A percentile compares a stretch with the other conserved stretches of the same genome.
Evolutionary conservation across 1,140 invertebrate genomes (phyloP).

Genomic region (Atta texana): DNA sequence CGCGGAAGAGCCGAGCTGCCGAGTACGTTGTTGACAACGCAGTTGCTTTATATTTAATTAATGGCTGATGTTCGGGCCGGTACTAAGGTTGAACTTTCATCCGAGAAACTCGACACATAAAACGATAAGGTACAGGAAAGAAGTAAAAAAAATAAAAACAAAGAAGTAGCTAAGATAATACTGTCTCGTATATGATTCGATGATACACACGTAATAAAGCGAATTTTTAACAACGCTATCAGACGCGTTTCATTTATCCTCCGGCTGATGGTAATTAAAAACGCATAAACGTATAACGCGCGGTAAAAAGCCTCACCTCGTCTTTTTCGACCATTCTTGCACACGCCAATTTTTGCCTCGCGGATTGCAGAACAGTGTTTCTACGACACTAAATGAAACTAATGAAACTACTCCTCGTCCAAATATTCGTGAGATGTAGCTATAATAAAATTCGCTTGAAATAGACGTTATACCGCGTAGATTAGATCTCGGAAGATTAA

Average conservation of each 20-base stretch:
- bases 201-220: conserved; percentile 52
- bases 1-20: conserved; percentile 44
- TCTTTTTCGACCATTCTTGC: not conserved
- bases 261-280: conserved; percentile 41
- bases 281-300: conserved; percentile 24
- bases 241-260: conserved; percentile 19
- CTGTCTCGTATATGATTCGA: conserved; percentile 36
- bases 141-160: not conserved
- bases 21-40: conserved; percentile 51
- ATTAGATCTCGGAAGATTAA: conserved; percentile 17
- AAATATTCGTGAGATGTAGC: not conserved
- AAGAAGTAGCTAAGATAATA: conserved; percentile 42
- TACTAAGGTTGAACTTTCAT: conserved; percentile 40
- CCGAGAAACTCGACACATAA: conserved; percentile 38
- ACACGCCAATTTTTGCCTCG: conserved; percentile 6
- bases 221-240: conserved; percentile 53
- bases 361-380: not conserved
- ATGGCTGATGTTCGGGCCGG: conserved; percentile 28
- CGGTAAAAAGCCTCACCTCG: not conserved
- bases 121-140: conserved; percentile 23
- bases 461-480: not conserved
- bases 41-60: conserved; percentile 61
- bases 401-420: conserved; percentile 4
- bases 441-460: conserved; percentile 6
- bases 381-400: not conserved